Conservation (phyloP, 2,113 vertebrate species). For the Saccopteryx bilineata region DNA sequence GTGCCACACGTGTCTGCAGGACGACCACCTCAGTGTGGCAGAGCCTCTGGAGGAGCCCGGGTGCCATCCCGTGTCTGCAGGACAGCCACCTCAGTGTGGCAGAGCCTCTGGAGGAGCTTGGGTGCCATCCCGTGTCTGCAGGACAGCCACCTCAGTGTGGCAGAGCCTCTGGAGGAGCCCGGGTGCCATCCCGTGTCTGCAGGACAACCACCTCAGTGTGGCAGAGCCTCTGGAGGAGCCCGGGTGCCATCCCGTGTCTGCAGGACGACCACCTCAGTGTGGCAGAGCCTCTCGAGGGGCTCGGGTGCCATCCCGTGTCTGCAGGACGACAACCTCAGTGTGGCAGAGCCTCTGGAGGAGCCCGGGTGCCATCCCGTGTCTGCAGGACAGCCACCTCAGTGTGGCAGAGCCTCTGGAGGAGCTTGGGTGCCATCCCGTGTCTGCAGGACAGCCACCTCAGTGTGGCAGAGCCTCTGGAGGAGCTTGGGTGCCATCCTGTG, state of each 20-base stretch:
- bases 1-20: background rate
- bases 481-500: background rate
- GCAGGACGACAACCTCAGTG: background rate
- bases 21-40: background rate
- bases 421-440: background rate
- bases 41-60: background rate
- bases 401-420: background rate
- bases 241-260: background rate
- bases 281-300: background rate
- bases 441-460: background rate
- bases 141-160: background rate
- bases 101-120: background rate
- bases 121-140: background rate
- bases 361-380: background rate
- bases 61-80: background rate
- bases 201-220: background rate
- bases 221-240: background rate
- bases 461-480: background rate
- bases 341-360: background rate
- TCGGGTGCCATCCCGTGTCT: background rate
- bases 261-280: background rate
- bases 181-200: background rate
- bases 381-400: background rate
- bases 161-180: background rate
- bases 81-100: background rate